Conservation (phyloP, 1,140 invertebrate species). For the Drosophila triauraria region DNA sequence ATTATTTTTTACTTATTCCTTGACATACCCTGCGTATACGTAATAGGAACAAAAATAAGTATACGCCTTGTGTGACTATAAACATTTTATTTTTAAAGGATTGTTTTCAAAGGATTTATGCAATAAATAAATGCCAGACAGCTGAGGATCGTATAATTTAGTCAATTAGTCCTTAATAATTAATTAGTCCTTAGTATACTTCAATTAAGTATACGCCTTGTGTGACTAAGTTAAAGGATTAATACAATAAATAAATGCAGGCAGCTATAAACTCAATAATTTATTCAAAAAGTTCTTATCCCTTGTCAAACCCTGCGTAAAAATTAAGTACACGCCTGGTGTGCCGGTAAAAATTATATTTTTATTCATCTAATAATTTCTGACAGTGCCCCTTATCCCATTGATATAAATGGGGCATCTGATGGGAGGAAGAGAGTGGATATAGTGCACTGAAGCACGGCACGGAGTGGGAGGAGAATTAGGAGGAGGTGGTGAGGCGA, state of each 20-base stretch:
- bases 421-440: not conserved
- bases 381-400: slow-evolving; percentile 48
- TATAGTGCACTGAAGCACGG: not conserved
- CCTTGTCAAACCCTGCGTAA: not conserved
- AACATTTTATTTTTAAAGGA: too few relatives aligned
- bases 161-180: too few relatives aligned
- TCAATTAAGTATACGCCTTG: too few relatives aligned
- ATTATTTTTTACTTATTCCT: too few relatives aligned
- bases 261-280: too few relatives aligned
- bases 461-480: slow-evolving; percentile 3
- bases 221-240: too few relatives aligned
- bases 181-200: too few relatives aligned
- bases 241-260: too few relatives aligned
- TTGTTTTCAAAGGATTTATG: too few relatives aligned
- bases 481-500: slow-evolving; percentile 1
- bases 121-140: too few relatives aligned
- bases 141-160: too few relatives aligned
- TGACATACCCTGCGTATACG: not conserved
- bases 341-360: not conserved
- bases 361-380: slow-evolving; percentile 9
- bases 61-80: not conserved
- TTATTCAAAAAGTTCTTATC: not conserved
- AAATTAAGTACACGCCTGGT: not conserved
- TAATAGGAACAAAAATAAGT: not conserved
- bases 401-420: slow-evolving; percentile 64